These are phyloP conservation scores for Phoenicopterus ruber DNA, from an alignment of 2,113 vertebrate genomes.

Conservation along the genomic window DNA sequence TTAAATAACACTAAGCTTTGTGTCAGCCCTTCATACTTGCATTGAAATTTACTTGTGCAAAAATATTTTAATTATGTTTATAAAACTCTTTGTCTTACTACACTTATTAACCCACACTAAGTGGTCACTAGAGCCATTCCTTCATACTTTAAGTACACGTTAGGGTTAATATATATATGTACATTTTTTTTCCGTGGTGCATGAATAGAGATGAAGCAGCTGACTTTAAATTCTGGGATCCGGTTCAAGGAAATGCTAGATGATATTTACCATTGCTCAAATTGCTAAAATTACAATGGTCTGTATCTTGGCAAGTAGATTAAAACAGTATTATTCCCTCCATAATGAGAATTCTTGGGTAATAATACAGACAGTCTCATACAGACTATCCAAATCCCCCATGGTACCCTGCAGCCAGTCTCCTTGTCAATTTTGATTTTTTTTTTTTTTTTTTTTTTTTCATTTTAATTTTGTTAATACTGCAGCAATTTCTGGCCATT, in stretches of 20 bases:
- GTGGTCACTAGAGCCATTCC: not conserved
- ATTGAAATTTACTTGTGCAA: not conserved
- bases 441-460: not conserved
- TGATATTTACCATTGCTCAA: not conserved
- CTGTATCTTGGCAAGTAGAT: not conserved
- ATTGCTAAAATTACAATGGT: not conserved
- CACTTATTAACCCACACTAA: not conserved
- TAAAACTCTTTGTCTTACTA: not conserved
- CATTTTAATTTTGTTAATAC: not conserved
- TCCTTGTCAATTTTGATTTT: not conserved
- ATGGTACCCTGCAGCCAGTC: not conserved
- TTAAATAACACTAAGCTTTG: not conserved
- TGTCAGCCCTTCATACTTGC: not conserved
- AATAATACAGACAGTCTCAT: not conserved
- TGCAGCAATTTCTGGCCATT: not conserved
- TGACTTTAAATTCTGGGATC: not conserved
- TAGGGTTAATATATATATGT: not conserved
- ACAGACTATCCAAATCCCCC: not conserved
- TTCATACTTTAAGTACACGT: not conserved
- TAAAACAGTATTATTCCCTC: not conserved
- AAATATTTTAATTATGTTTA: not conserved
- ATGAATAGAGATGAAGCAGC: not conserved
- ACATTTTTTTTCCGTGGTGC: not conserved
- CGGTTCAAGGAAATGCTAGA: not conserved
- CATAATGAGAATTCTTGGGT: not conserved